phyloP scores from a whole-genome alignment of 2,113 vertebrate species.

The Sisor rabdophorus region DNA sequence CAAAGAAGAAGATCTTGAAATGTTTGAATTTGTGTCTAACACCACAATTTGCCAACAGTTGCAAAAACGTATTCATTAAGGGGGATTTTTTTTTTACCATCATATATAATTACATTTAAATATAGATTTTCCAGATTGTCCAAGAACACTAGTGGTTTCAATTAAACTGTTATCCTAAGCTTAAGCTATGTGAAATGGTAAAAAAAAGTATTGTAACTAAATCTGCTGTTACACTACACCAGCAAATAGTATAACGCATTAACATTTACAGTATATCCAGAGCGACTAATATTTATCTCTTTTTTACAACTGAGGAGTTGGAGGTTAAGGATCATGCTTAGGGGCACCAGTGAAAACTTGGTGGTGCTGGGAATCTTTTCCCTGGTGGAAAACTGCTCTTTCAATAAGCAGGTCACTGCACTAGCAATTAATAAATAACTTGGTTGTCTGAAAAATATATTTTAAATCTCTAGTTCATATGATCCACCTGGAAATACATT shows the following conservation, averaged over 20 bases:
- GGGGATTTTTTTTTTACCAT: background rate
- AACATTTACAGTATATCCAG: background rate
- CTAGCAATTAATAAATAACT: no score
- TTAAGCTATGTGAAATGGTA: background rate
- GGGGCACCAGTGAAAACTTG: no score
- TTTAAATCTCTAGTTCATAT: background rate
- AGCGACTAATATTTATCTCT: no score
- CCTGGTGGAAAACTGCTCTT: no score
- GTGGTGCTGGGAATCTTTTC: no score
- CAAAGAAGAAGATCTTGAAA: background rate
- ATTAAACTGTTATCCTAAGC: background rate
- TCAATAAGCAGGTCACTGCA: no score
- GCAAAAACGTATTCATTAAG: background rate
- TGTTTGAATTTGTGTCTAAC: background rate
- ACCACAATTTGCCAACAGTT: background rate
- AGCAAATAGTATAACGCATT: background rate
- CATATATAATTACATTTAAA: background rate
- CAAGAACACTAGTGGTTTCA: background rate
- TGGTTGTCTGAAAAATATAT: no score
- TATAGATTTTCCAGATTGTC: no score
- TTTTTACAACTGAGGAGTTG: no score
- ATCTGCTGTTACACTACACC: background rate
- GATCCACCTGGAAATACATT: background rate
- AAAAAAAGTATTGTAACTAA: background rate
- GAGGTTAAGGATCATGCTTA: no score